These are phyloP conservation scores for Dascyllus trimaculatus DNA, from an alignment of 2,113 vertebrate species.

Conservation along the genomic window DNA sequence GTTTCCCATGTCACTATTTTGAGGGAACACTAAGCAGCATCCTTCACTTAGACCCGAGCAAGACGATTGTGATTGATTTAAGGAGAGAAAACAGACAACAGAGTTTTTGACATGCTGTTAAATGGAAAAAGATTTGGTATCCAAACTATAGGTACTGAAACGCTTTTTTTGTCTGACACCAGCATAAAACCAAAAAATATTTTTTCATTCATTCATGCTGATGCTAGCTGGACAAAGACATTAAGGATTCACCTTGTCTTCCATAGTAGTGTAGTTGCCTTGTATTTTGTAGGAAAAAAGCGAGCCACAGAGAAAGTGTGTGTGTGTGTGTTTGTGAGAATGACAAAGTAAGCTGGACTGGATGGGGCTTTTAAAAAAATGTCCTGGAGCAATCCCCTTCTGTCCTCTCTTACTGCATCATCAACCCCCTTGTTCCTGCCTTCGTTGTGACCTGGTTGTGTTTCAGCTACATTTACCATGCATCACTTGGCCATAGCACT, in stretches of 20 bases:
- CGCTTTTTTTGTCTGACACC: background rate
- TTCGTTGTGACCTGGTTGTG: constrained; percentile 77
- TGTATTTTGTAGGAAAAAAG: constrained; percentile 11
- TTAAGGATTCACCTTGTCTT: constrained; percentile 9
- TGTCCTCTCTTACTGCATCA: constrained; percentile 65
- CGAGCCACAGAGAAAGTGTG: constrained; percentile 16
- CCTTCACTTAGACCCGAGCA: too few relatives aligned
- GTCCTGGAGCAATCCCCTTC: constrained; percentile 70
- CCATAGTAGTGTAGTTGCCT: background rate
- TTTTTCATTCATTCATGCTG: constrained; percentile 16
- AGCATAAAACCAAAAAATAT: background rate
- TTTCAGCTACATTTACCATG: constrained; percentile 78
- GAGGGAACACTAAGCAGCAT: too few relatives aligned
- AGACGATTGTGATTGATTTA: too few relatives aligned
- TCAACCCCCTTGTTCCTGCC: constrained; percentile 64
- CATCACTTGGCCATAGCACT: constrained; percentile 80
- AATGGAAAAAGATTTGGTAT: too few relatives aligned
- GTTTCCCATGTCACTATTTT: too few relatives aligned
- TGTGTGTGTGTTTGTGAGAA: constrained; percentile 12
- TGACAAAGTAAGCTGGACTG: constrained; percentile 36
- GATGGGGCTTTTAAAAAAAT: constrained; percentile 75
- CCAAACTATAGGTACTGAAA: too few relatives aligned
- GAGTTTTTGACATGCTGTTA: too few relatives aligned
- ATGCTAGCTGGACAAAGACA: background rate
- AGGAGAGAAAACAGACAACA: too few relatives aligned